phyloP scores from a whole-genome alignment of 2,113 vertebrate genomes.

The Taxidea taxus region DNA sequence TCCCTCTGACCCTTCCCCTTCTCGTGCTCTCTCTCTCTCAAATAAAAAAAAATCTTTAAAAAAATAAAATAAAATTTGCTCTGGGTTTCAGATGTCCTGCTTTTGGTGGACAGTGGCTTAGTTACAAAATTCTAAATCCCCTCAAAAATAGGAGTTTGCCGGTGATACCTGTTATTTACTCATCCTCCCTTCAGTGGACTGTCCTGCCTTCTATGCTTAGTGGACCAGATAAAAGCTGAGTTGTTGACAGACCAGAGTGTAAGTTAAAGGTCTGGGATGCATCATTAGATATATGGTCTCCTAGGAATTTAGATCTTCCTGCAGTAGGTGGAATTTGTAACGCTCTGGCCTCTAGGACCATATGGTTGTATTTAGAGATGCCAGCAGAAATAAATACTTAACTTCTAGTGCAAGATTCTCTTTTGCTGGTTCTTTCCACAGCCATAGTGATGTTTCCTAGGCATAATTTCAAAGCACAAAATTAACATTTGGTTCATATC shows the following conservation, averaged over 20 bases:
- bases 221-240: constrained; percentile 41
- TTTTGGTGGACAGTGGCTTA: background rate
- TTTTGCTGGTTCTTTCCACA: background rate
- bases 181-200: background rate
- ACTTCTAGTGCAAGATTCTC: constrained; percentile 16
- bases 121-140: background rate
- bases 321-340: constrained; percentile 64
- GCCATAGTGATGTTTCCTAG: background rate
- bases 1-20: too few relatives aligned
- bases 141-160: background rate
- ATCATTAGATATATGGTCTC: constrained; percentile 67
- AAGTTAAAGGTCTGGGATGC: constrained; percentile 40
- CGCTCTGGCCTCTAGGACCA: constrained; percentile 62
- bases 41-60: too few relatives aligned
- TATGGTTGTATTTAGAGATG: constrained; percentile 65
- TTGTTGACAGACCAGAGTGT: constrained; percentile 56
- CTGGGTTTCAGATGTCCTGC: background rate
- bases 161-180: constrained; percentile 7
- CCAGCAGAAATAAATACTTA: constrained; percentile 63
- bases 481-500: background rate
- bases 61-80: background rate
- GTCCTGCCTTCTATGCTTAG: background rate
- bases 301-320: constrained; percentile 48
- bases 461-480: constrained; percentile 33
- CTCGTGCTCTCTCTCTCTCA: too few relatives aligned